Conservation (phyloP, 2,113 vertebrate species). For the Coracopsis vasa region DNA sequence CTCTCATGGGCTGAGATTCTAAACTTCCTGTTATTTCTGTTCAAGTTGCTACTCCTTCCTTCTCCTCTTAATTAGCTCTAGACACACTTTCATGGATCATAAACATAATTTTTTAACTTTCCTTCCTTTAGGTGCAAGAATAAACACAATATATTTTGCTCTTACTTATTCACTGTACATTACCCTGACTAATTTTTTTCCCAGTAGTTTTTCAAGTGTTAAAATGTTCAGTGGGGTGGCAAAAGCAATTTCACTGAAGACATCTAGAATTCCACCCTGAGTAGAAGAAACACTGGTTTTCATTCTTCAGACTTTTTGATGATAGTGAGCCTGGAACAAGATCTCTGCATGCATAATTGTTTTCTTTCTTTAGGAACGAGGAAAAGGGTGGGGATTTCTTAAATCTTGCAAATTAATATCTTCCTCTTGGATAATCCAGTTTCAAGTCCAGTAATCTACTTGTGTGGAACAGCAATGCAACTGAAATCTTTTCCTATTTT, state of each 20-base stretch:
- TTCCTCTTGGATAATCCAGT: constrained; percentile 14
- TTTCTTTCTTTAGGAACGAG: neutral
- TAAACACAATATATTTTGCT: neutral
- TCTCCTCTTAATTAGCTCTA: neutral
- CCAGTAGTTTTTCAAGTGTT: neutral
- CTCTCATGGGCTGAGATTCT: neutral
- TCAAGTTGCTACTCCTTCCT: neutral
- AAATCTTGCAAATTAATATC: neutral
- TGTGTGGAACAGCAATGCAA: neutral
- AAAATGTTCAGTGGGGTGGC: neutral
- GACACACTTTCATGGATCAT: neutral
- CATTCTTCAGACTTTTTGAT: neutral
- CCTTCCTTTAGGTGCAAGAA: neutral
- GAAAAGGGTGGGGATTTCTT: neutral
- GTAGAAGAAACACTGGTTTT: neutral
- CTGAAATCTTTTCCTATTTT: neutral
- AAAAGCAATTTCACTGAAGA: neutral
- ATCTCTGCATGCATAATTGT: neutral
- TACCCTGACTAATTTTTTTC: neutral
- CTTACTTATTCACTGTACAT: neutral
- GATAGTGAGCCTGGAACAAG: neutral
- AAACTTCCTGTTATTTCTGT: neutral
- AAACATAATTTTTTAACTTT: neutral
- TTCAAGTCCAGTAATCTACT: neutral
- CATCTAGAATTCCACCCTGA: neutral